Evolutionary conservation across 2,888 invertebrate genomes (phyloP), one percentile per base, ranked within the genome.

Genomic region (Ptychoptera albimana): DNA sequence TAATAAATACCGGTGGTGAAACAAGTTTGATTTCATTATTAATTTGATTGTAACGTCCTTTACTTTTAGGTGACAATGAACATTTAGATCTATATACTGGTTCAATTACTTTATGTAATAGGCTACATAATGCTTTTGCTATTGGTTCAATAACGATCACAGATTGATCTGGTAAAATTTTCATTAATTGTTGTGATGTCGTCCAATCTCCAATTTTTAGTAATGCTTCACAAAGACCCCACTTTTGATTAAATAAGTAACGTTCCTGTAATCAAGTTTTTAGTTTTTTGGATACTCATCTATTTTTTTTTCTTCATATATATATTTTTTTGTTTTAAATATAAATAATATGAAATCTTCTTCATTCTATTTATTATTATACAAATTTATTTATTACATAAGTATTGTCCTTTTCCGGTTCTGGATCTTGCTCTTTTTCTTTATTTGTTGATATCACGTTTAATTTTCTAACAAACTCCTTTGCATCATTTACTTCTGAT

Each of bases 191-290:
- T 48, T 79, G 74, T 3, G 91, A 91, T 56, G 83, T 83, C 13
- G 77, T 74, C 96, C 96, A 97, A 54, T 89, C 91, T 2, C 89
- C 93, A 51, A 92, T 77, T 50, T 77, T 75, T 8, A 97, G 61
- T 40, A 96, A 66, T 0, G 93, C 91, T 60, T 92, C 88, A 55
- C 89, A 83, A 16, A 98, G 70, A 23, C 92, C 88, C 54, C 94
- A 77, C 67, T 97, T 97, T 65, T 98, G 96, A 69, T 98, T 97
- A 52, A 63, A 52, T 51, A 59, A 52, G 46, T 60, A 63, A 45
- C 60, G 62, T 23, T 62, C 62, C 56, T 60, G 34, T 36, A 36
- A 9, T 31, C 11, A 23, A n/a, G 14, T 12, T 39, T 35, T 23
- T 30, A 37, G 11, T 14, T 23, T 16, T 31, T 45, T 29, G 11